phyloP scores from a whole-genome alignment of 2,113 vertebrate species.

The Mystacornis crossleyi region DNA sequence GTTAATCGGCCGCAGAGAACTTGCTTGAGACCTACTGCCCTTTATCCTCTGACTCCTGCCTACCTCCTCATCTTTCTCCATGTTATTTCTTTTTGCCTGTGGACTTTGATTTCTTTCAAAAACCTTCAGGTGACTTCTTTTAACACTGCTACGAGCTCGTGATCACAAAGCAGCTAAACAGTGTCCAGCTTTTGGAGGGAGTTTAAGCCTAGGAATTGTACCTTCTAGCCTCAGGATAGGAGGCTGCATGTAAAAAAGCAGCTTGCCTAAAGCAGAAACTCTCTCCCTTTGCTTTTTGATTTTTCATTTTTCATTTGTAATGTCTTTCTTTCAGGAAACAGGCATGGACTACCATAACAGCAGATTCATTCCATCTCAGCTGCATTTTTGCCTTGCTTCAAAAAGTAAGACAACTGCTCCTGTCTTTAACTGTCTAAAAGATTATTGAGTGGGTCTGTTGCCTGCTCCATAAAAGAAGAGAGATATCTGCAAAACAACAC shows the following conservation, averaged over 20 bases:
- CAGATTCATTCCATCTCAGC: background rate
- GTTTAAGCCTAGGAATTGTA: background rate
- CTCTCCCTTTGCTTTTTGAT: background rate
- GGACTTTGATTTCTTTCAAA: background rate
- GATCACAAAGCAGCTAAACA: background rate
- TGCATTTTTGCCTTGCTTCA: background rate
- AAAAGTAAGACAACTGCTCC: background rate
- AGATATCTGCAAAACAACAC: background rate
- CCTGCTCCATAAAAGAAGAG: background rate
- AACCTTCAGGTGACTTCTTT: background rate
- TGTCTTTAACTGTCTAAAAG: background rate
- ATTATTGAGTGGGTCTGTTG: background rate
- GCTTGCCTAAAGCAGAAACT: background rate
- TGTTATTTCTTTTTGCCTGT: background rate
- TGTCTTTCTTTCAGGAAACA: background rate
- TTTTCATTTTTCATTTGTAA: background rate
- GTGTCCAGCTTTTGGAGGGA: background rate
- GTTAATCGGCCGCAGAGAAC: background rate
- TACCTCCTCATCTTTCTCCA: background rate
- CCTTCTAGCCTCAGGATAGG: background rate
- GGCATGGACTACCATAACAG: background rate
- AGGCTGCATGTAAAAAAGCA: background rate
- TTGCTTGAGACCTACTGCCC: background rate
- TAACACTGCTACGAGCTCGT: accelerated
- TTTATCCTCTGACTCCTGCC: background rate